Evolutionary conservation across 2,113 vertebrate species (phyloP), one percentile per base, ranked within the genome.

Genomic region (Larimichthys polyactis): DNA sequence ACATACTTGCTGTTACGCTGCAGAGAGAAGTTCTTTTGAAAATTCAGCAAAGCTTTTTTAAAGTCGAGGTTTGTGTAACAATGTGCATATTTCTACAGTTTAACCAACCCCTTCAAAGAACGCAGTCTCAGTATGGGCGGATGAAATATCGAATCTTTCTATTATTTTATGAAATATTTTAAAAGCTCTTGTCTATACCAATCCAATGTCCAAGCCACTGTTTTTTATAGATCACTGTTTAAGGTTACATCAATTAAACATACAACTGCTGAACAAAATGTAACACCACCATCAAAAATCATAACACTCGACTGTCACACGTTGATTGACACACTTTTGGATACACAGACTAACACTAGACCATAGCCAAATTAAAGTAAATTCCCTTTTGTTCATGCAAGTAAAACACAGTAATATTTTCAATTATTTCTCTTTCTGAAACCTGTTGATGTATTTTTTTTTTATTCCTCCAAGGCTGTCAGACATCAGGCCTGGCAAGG

Each of bases 401-500:
- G 46, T 16, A 32, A 55, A 71, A 54, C 22, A 64, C n/a, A 15
- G 19, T 20, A 20, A 64, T 59, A 12, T 52, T 73, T 65, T 63
- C 15, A 60, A 67, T 40, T 49, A 11, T 64, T 71, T 68, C 11
- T 11, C 48, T 54, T 75, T 17, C 20, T 8, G 4, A 65, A 80
- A 60, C 57, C 48, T 29, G 57, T 78, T 58, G 19, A 71, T 49
- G 43, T 40, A 8, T 78, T 4, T 1, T 9, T 68, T 58, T 73
- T 46, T 22, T 20, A 52, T 49, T 11, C 49, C 16, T 55, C 60
- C 5, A 6, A 77, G 46, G 69, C 66, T 71, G 68, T 82, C 59
- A 51, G 60, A 48, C 74, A 78, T 43, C 68, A 73, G 14, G 58
- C 79, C 71, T 75, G 65, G 60, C 82, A 65, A 27, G 69, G 43